Base-by-base conservation (phyloP, 2,888 invertebrate genomes). In the Folsomia candida region DNA sequence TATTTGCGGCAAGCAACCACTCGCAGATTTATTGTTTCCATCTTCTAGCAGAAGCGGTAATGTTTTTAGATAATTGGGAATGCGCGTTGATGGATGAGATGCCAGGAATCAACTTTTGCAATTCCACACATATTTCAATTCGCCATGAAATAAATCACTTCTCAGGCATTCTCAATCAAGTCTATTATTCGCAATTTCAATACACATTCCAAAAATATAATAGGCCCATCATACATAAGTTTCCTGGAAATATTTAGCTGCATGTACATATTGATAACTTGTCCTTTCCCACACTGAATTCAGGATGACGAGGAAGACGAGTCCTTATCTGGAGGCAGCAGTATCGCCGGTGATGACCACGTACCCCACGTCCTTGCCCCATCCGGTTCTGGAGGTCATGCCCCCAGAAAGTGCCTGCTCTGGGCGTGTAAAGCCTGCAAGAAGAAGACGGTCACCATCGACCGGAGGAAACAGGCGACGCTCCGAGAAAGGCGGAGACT, bases 381-480 rank as follows among this genome's bases (percentile, higher is more conserved):
- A 14, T 75, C 76, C 20, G 74, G 76, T 18, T 72, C 74, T 2
- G 67, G 72, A 28, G 71, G 71, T 25, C 74, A 82, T 76, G 85
- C 86, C 6, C 88, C 88, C 63, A 86, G 93, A 74, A 88, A 92
- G 73, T 97, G 97, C 81, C 86, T 97, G 54, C 88, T 96, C 14
- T 97, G 97, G 97, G 97, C 97, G 1, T 97, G 97, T 84, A 97
- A 97, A 82, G 95, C 96, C 0, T 97, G 97, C 85, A 97, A 97
- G 84, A 91, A 94, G 85, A 96, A 97, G 85, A 94, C 92, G 20
- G 94, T 96, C 59, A 91, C 95, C 0, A 92, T 97, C 9, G 98
- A 99, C 85, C 87, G 98, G 68, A 88, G 98, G 82, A 97, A 97
- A 87, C 98, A 98, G 4, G 98, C 98, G 0, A 99, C 98, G 1